Conservation (phyloP, 2,888 invertebrate genomes). For the Aleiodes testaceus region DNA sequence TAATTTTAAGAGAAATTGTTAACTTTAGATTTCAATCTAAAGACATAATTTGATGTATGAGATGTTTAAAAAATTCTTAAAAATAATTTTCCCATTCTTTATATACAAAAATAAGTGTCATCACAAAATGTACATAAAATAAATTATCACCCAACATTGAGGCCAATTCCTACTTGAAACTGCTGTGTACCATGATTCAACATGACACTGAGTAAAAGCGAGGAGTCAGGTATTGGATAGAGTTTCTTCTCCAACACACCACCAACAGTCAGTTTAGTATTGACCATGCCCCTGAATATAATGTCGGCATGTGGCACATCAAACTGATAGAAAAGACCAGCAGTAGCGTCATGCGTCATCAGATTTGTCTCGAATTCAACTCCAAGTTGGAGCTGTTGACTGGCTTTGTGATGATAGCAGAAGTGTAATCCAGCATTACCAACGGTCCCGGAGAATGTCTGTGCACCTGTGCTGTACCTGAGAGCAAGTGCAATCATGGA, state of each 20-base stretch:
- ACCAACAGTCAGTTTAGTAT: slow-evolving; percentile 76
- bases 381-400: slow-evolving; percentile 78
- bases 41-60: too few relatives aligned
- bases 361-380: slow-evolving; percentile 80
- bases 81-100: neutral
- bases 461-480: slow-evolving; percentile 76
- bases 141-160: slow-evolving; percentile 73
- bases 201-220: slow-evolving; percentile 78
- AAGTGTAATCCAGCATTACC: slow-evolving; percentile 73
- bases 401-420: slow-evolving; percentile 79
- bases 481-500: slow-evolving; percentile 63
- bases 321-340: slow-evolving; percentile 78
- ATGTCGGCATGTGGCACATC: slow-evolving; percentile 79
- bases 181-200: slow-evolving; percentile 78
- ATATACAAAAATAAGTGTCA: neutral
- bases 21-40: too few relatives aligned
- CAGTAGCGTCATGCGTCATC: slow-evolving; percentile 76
- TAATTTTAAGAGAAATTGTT: too few relatives aligned
- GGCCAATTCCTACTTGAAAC: slow-evolving; percentile 78
- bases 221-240: slow-evolving; percentile 78
- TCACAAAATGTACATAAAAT: slow-evolving; percentile 1
- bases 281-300: slow-evolving; percentile 77
- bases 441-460: slow-evolving; percentile 82
- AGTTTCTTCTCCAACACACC: slow-evolving; percentile 80
- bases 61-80: neutral